Percentiles rank a stretch among this genome's conserved stretches.
phyloP scores from a whole-genome alignment of 2,797 vertebrate species.

The Sebastes steindachneri region DNA sequence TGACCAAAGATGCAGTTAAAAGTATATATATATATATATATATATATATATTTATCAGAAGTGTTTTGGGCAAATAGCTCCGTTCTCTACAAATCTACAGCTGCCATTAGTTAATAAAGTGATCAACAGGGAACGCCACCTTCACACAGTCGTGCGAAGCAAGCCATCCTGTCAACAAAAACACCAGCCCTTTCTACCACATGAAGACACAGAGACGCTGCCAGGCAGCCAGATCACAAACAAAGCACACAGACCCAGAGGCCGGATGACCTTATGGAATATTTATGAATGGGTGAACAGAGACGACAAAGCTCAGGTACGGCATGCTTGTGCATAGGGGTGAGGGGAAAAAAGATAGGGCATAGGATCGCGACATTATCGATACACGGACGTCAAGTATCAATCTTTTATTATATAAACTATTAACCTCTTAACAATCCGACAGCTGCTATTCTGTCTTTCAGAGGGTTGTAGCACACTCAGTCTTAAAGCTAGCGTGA shows the following conservation, averaged over 20 bases:
- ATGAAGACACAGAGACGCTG: background rate
- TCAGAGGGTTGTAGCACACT: no score
- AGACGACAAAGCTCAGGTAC: slow-evolving; percentile 6
- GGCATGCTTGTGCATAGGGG: background rate
- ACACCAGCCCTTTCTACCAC: background rate
- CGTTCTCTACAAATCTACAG: background rate
- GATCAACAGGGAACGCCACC: background rate
- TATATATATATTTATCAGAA: no score
- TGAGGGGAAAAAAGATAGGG: no score
- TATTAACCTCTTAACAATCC: no score
- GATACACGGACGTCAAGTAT: no score
- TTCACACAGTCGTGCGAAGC: background rate
- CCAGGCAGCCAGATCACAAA: slow-evolving; percentile 28
- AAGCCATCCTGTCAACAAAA: background rate
- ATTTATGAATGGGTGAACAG: slow-evolving; percentile 43
- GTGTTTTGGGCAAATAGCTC: background rate
- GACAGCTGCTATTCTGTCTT: no score
- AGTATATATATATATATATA: no score
- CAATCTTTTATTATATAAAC: no score
- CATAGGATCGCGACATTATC: no score
- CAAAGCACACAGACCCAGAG: slow-evolving; percentile 18
- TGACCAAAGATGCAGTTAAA: background rate
- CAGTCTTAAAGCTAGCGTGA: no score
- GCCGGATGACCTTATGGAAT: slow-evolving; percentile 50
- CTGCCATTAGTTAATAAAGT: background rate